Percentiles rank a stretch among this genome's conserved stretches.
Conservation (phyloP, 2,888 invertebrate genomes). For the Prenolepis imparis region DNA sequence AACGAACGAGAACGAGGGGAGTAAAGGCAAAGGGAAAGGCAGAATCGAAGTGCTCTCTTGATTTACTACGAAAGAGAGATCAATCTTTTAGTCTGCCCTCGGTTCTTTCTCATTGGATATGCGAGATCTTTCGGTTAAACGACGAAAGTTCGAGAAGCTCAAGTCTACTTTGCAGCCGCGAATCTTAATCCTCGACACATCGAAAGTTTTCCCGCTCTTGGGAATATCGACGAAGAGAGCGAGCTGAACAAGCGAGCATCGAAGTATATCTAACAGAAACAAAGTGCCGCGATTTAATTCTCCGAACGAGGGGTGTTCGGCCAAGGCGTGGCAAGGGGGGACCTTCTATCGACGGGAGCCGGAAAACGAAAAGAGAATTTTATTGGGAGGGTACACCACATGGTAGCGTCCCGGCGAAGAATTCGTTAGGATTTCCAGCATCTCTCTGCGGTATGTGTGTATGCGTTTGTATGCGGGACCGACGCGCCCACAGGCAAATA, state of each 20-base stretch:
- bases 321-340: slow-evolving; percentile 28
- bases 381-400: slow-evolving; percentile 52
- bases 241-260: slow-evolving; percentile 30
- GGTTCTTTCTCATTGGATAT: slow-evolving; percentile 29
- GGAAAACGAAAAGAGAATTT: slow-evolving; percentile 67
- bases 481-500: slow-evolving; percentile 46
- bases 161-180: slow-evolving; percentile 11
- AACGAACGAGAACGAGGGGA: slow-evolving; percentile 33
- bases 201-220: slow-evolving; percentile 32
- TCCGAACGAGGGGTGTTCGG: slow-evolving; percentile 28
- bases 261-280: slow-evolving; percentile 41
- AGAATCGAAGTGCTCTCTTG: slow-evolving; percentile 69
- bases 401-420: slow-evolving; percentile 57
- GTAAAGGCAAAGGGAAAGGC: slow-evolving; percentile 26
- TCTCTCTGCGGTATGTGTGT: slow-evolving; percentile 38
- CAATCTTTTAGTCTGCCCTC: slow-evolving; percentile 20
- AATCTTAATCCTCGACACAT: slow-evolving; percentile 48
- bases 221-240: slow-evolving; percentile 26
- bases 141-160: slow-evolving; percentile 17
- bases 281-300: slow-evolving; percentile 56
- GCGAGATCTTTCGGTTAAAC: slow-evolving; percentile 38
- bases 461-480: slow-evolving; percentile 26
- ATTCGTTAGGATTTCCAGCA: slow-evolving; percentile 66
- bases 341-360: slow-evolving; percentile 59
- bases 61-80: slow-evolving; percentile 75